Evolutionary conservation across 2,113 vertebrate genomes (phyloP), one percentile per base, ranked within the genome.

Genomic region (Elachura formosa): DNA sequence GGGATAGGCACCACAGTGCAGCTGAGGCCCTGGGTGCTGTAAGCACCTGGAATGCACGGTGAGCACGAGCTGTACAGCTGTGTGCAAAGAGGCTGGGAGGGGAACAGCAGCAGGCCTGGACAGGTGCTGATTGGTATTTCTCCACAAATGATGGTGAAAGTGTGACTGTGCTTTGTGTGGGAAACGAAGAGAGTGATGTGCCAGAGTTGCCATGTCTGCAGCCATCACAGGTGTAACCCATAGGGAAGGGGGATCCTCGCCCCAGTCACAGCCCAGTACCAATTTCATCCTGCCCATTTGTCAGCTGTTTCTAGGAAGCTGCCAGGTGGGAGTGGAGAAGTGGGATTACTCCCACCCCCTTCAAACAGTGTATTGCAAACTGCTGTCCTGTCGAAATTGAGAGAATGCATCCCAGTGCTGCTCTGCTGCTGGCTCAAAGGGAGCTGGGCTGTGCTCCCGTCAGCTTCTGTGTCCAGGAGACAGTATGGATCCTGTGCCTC

Each of bases 271-370:
- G 48, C 67, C 86, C 72, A 24, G 41, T 20, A 59, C 43, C 88
- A 25, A 28, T 75, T 74, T 59, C 38, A 26, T 77, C 82, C 63
- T 86, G 8, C 48, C 24, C 31, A 1, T 80, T 90, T 83, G 28
- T 94, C 83, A 93, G 9, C 85, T 92, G 58, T 85, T 87, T 74
- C 82, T 84, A 71, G 80, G 68, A 43, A 81, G 68, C 83, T 88
- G 48, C 68, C 82, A 63, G 79, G 26, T 55, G 34, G 63, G 68
- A 87, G 28, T 45, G 58, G 58, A 84, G 40, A 79, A 84, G 34
- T 49, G 48, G 43, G 38, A 38, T 36, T 12, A 28, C 31, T 45
- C 11, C 6, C 9, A 19, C 29, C 5, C 8, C 24, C 28, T 76
- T 79, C 26, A 68, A 86, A 31, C 0, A 0, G 13, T 8, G 14